phyloP scores from a whole-genome alignment of 1,140 invertebrate species.

The Wiebesia pumilae region DNA sequence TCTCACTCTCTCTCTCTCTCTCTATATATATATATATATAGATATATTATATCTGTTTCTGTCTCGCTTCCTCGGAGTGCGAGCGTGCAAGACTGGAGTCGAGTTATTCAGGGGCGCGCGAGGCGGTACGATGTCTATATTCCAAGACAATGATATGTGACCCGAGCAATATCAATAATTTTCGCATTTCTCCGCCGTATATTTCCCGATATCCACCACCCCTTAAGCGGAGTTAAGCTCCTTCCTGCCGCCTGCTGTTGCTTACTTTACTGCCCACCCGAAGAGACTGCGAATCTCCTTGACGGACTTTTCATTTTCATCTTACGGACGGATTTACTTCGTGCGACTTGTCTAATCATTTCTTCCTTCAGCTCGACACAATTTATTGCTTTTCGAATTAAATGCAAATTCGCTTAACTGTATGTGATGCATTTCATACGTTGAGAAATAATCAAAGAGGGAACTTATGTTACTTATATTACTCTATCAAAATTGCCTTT shows the following conservation, averaged over 20 bases:
- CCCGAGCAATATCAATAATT: conserved; percentile 74
- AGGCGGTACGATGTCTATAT: conserved; percentile 71
- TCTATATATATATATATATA: too few species aligned
- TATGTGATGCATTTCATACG: background rate
- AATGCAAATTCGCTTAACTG: conserved; percentile 13
- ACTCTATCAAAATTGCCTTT: conserved; percentile 24
- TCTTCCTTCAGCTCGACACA: background rate
- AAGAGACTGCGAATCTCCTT: conserved; percentile 31
- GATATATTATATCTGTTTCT: background rate
- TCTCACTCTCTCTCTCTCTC: background rate
- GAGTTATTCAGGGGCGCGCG: conserved; percentile 64
- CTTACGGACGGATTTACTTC: background rate
- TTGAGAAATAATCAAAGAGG: background rate
- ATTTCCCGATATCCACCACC: conserved; percentile 59
- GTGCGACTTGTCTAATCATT: background rate
- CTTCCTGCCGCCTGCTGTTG: conserved; percentile 14
- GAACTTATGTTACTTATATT: background rate
- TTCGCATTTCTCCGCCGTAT: conserved; percentile 72
- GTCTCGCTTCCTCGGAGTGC: background rate
- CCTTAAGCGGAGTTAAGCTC: conserved; percentile 18
- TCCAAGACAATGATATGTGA: conserved; percentile 75
- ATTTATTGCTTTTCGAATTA: conserved; percentile 43
- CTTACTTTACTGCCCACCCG: background rate
- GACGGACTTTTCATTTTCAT: conserved; percentile 56
- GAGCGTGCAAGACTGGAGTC: conserved; percentile 35